Base-by-base conservation (phyloP, 2,113 vertebrate genomes). In the Tetraodon nigroviridis region DNA sequence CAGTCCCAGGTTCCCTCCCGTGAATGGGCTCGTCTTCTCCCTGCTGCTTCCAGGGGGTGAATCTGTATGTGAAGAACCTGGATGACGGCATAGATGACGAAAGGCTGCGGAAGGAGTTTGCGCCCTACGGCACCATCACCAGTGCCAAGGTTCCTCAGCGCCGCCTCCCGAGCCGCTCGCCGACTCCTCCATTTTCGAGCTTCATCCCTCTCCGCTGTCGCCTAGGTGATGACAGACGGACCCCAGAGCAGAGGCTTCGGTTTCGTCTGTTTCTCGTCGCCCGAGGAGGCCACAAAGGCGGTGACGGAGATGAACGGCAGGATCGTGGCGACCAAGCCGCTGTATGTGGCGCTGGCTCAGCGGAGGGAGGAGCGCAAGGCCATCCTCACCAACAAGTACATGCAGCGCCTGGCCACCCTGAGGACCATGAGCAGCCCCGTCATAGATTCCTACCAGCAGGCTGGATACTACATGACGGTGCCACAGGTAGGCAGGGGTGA, bases 261-360 rank as follows among this genome's bases (percentile, higher is more conserved):
- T 29, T 99, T 99, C 75, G 97, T 99, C 73, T 99, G 97, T 84
- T 99, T 99, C 88, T 98, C 96, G 29, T 97, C 96, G 51, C 96
- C 96, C 22, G 96, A 98, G 82, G 96, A 99, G 81, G 97, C 97
- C 0, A 98, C 96, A 0, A 98, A 97, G 85, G 96, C 97, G 0
- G 95, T 99, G 56, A 99, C 97, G 0, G 97, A 99, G 75, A 98
- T 98, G 97, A 99, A 98, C 0, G 97, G 97, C 18, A 87, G 94
- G 16, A 95, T 99, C 0, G 89, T 99, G 58, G 92, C 94, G 45
- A 95, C 94, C 2, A 99, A 99, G 83, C 97, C 97, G 0, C 92
- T 99, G 45, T 99, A 98, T 0, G 96, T 99, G 0, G 96, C 96
- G 0, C 90, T 98, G 7, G 97, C 97, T 6, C 95, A 99, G 69